phyloP scores from a whole-genome alignment of 2,113 vertebrate genomes.

The Larimichthys polyactis region DNA sequence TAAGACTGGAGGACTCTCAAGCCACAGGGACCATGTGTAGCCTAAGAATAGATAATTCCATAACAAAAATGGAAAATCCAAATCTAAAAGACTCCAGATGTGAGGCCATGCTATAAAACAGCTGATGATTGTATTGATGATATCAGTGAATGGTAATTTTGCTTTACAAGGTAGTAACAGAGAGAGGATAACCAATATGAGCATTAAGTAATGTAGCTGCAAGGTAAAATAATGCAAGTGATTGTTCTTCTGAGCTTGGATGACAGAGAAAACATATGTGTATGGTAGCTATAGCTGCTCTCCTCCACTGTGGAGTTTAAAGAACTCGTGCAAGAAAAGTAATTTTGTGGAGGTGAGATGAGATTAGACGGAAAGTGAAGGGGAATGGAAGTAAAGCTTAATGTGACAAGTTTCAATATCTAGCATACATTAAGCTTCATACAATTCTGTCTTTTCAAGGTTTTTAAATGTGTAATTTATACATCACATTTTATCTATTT shows the following conservation, averaged over 20 bases:
- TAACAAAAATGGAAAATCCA: neutral
- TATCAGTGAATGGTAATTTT: neutral
- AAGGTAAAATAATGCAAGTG: neutral
- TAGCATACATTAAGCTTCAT: neutral
- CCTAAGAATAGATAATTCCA: no score
- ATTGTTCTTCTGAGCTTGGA: neutral
- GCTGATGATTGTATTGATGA: neutral
- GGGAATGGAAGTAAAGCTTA: slow-evolving; percentile 1
- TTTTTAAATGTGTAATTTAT: neutral
- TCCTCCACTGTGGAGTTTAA: neutral
- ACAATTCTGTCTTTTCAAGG: slow-evolving; percentile 14
- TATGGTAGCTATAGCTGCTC: neutral
- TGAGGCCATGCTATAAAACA: slow-evolving; percentile 5
- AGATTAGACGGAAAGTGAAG: neutral
- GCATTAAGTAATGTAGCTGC: neutral
- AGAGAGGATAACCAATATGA: neutral
- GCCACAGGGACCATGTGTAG: no score
- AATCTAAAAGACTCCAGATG: neutral
- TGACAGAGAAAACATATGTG: neutral
- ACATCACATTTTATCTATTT: neutral
- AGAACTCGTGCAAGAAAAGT: neutral
- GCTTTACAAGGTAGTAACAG: neutral
- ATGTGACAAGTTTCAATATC: slow-evolving; percentile 2
- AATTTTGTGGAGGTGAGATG: neutral
- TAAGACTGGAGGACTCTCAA: no score